Evolutionary conservation across 2,888 invertebrate species (phyloP).

Genomic region (Tenthredo distinguenda): DNA sequence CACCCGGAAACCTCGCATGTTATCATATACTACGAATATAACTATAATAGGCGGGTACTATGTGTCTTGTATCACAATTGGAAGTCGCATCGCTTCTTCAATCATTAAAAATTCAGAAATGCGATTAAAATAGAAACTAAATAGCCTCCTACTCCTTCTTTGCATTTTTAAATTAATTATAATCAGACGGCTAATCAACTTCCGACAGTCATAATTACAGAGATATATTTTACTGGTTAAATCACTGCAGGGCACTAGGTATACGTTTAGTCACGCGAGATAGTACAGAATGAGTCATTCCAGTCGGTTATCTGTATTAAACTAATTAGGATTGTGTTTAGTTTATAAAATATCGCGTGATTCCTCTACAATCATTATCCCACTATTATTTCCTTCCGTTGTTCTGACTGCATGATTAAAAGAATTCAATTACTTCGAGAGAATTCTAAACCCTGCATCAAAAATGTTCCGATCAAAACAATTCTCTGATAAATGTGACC

Average conservation of each 20-base stretch:
- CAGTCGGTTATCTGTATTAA: background rate
- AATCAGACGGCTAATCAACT: background rate
- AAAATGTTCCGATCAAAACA: too few relatives aligned
- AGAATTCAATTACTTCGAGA: too few relatives aligned
- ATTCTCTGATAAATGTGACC: too few relatives aligned
- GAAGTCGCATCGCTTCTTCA: background rate
- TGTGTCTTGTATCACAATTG: background rate
- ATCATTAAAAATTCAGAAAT: too few relatives aligned
- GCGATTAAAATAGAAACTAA: too few relatives aligned
- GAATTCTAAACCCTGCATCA: too few relatives aligned
- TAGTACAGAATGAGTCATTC: slow-evolving; percentile 19
- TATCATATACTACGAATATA: background rate
- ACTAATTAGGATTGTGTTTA: background rate
- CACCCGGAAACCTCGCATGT: slow-evolving; percentile 21
- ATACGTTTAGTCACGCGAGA: slow-evolving; percentile 18
- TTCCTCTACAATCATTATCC: too few relatives aligned
- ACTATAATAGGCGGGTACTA: background rate
- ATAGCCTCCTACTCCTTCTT: too few relatives aligned
- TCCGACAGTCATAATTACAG: background rate
- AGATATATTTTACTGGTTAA: background rate
- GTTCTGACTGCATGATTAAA: too few relatives aligned
- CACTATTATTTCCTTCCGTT: too few relatives aligned
- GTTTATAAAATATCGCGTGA: background rate
- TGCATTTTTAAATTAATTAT: too few relatives aligned
- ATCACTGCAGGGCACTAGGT: background rate